These are phyloP conservation scores for Pollicipes pollicipes DNA, from an alignment of 1,140 invertebrate genomes.

Conservation along the genomic window DNA sequence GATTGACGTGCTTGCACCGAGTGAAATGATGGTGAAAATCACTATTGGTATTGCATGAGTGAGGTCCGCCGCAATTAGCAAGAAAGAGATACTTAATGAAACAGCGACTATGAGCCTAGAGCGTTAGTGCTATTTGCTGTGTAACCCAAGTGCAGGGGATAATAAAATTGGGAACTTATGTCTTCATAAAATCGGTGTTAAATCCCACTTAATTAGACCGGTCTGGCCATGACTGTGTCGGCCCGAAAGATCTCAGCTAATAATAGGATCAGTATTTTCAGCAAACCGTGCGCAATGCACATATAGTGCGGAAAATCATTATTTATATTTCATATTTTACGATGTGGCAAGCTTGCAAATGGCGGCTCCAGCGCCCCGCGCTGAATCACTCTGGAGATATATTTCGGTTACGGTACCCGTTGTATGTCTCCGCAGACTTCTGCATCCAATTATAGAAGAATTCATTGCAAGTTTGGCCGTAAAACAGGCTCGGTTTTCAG, in stretches of 20 bases:
- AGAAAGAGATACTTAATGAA: background rate
- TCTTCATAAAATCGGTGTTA: background rate
- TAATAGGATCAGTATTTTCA: background rate
- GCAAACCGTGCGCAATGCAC: background rate
- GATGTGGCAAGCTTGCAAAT: background rate
- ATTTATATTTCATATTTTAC: constrained; percentile 2
- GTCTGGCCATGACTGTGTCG: background rate
- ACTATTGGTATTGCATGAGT: background rate
- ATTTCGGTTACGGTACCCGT: background rate
- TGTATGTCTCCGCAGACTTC: background rate
- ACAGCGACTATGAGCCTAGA: background rate
- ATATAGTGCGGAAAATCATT: background rate
- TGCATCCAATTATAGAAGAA: constrained; percentile 2
- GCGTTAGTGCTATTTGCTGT: too few relatives aligned
- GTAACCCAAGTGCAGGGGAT: background rate
- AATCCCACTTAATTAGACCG: background rate
- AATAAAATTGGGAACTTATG: constrained; percentile 1
- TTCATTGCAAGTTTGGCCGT: background rate
- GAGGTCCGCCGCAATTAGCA: background rate
- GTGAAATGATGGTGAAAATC: background rate
- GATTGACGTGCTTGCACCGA: too few relatives aligned
- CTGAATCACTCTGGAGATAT: background rate
- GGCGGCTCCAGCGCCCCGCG: too few relatives aligned
- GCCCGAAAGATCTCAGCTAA: background rate
- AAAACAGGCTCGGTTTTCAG: background rate